phyloP scores from a whole-genome alignment of 35 echinoderm and acorn worm species.

The Lytechinus pictus region DNA sequence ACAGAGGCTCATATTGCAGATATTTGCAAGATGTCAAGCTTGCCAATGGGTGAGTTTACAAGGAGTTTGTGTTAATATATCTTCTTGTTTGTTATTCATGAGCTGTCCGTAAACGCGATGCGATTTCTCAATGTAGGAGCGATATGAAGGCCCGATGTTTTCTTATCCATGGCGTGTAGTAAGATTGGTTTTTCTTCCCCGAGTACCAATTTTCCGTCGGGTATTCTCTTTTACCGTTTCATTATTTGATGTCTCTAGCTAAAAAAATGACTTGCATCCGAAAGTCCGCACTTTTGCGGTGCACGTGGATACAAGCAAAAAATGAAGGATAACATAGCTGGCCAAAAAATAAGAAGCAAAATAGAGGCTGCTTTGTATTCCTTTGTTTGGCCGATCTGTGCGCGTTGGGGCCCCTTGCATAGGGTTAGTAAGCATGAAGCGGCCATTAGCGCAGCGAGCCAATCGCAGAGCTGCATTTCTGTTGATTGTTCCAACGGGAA shows the following conservation, averaged over 20 bases:
- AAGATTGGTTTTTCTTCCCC: constrained; percentile 41
- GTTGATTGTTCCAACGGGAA: constrained; percentile 58
- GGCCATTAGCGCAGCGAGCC: constrained; percentile 55
- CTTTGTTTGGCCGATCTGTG: constrained; percentile 56
- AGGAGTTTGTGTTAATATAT: constrained; percentile 51
- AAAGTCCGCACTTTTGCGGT: constrained; percentile 56
- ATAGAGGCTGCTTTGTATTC: constrained; percentile 57
- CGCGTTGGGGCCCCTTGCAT: constrained; percentile 57
- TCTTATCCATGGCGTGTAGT: constrained; percentile 51
- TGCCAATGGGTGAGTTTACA: constrained; percentile 55
- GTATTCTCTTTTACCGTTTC: constrained; percentile 40
- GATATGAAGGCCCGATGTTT: constrained; percentile 54
- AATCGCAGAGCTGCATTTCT: constrained; percentile 49
- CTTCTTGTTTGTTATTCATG: constrained; percentile 56
- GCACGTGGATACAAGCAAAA: constrained; percentile 52
- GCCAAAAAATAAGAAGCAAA: constrained; percentile 55
- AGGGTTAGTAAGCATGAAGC: constrained; percentile 55
- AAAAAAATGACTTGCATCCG: constrained; percentile 36
- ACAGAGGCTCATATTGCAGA: constrained; percentile 38
- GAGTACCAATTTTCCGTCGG: background rate
- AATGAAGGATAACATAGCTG: constrained; percentile 41
- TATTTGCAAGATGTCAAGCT: constrained; percentile 48
- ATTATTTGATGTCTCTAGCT: constrained; percentile 33
- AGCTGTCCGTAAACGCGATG: constrained; percentile 49
- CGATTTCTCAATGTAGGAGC: constrained; percentile 48